Evolutionary conservation across 2,113 vertebrate species (phyloP), one percentile per base, ranked within the genome.

Genomic region (Vidua chalybeata): DNA sequence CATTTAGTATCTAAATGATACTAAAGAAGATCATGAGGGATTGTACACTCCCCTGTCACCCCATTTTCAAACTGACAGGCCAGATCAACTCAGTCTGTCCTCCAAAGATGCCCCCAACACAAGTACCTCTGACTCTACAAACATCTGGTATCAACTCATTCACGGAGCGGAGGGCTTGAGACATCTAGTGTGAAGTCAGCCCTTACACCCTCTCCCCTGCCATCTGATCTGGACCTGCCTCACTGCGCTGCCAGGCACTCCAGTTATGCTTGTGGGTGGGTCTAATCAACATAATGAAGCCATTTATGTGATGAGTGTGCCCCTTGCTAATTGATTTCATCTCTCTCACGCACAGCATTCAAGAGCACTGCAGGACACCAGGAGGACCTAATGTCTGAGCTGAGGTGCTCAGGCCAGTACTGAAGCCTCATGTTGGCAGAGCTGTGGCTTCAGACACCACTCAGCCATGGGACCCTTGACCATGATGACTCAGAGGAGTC

Each of bases 41-140:
- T 39, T 0, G 0, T 43, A 51, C 0, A 0, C 4, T 14, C 10
- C 8, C 7, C 30, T 52, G 9, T 64, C 26, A 30, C 16, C 54
- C 20, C 21, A 14, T 84, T 52, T 83, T 41, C 41, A 84, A 52
- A 22, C 21, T 73, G 66, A 69, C 2, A 7, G 45, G 22, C 51
- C 0, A 0, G 22, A 31, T 41, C 26, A 55, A 8, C 46, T 78
- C 79, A 79, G 28, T 30, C 22, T 22, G 9, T 84, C 35, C 41
- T 64, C 49, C 30, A 67, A 66, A 81, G 39, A 26, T 27, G 30
- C 2, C 33, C 23, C 37, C 24, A 62, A 1, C 12, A 16, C 59
- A 35, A 35, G 5, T 23, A 56, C 13, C 30, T 69, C 62, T 39
- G 33, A 15, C 18, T 68, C 14, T 59, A 13, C 31, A 19, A 33